Base-by-base conservation (phyloP, 2,888 invertebrate species). In the Calliopum simillimum region DNA sequence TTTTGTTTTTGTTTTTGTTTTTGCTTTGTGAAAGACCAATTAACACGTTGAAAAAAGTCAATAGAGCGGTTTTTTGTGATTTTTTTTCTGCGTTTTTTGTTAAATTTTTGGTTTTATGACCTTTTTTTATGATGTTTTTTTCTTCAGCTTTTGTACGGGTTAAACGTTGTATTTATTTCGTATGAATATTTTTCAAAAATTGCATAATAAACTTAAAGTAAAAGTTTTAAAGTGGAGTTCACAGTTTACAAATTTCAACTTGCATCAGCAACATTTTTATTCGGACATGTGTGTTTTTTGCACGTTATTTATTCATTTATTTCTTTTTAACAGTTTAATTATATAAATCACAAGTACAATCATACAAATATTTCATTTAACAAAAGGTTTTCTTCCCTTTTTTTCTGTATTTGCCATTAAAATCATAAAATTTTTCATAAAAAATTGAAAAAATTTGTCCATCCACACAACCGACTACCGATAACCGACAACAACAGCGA, bases 341-440 rank as follows among this genome's bases (percentile, higher is more conserved):
- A 19, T 16, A 6, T 25, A 58, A 53, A 51, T 16, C 8, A 43
- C 19, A 33, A 58, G 25, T 12, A 44, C 41, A n/a, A n/a, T n/a
- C n/a, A 55, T 3, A 14, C 49, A 63, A 44, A 19, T 21, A 11
- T 55, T 55, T 55, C 23, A 66, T 6, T 66, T 56, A 58, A 67
- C 58, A 67, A 67, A n/a, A n/a, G n/a, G 59, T 67, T 59, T 55
- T 67, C 47, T 47, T n/a, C 67, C 67, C 46, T 21, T 11, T 33
- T 46, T 19, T 43, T 12, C 4, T 58, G 43, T 14, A n/a, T 43
- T 11, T 12, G 51, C 47, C 14, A 14, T 23, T 21, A 8, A 43
- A 61, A 43, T 16, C 12, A 8, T 33, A 33, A 33, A 33, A 6
- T 8, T 33, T 33, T 33, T n/a, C n/a, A 33, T 33, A 8, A 33